These are phyloP conservation scores for Prunella fulvescens DNA, from an alignment of 2,113 vertebrate genomes.

Conservation along the genomic window DNA sequence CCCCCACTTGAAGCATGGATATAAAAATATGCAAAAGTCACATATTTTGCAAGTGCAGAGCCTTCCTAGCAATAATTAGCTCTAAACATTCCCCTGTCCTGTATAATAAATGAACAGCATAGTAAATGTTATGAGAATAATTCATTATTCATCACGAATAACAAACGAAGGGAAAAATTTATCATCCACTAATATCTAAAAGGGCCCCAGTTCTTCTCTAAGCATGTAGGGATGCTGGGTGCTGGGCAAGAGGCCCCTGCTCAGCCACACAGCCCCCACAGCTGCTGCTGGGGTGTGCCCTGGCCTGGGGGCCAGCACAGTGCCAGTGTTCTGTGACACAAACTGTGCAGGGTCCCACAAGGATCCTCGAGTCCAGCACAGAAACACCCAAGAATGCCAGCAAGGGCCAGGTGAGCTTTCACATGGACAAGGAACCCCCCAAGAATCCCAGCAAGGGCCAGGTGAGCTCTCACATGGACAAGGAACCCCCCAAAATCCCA, in stretches of 20 bases:
- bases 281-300: background rate
- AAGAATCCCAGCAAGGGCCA: no score
- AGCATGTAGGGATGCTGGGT: background rate
- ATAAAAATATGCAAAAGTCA: background rate
- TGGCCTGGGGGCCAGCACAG: background rate
- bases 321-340: background rate
- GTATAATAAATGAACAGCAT: constrained; percentile 71
- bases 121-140: constrained; percentile 68
- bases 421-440: no score
- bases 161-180: constrained; percentile 72
- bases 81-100: constrained; percentile 65
- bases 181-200: constrained; percentile 60
- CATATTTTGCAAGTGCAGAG: constrained; percentile 6
- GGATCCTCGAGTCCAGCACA: background rate
- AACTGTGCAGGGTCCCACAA: background rate
- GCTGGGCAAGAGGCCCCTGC: background rate
- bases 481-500: no score
- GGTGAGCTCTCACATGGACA: no score
- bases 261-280: background rate
- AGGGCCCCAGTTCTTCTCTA: constrained; percentile 31
- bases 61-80: constrained; percentile 67
- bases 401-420: no score
- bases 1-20: background rate
- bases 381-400: background rate
- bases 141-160: constrained; percentile 76